Evolutionary conservation across 2,888 invertebrate species (phyloP).

Genomic region (Drosophila greeni): DNA sequence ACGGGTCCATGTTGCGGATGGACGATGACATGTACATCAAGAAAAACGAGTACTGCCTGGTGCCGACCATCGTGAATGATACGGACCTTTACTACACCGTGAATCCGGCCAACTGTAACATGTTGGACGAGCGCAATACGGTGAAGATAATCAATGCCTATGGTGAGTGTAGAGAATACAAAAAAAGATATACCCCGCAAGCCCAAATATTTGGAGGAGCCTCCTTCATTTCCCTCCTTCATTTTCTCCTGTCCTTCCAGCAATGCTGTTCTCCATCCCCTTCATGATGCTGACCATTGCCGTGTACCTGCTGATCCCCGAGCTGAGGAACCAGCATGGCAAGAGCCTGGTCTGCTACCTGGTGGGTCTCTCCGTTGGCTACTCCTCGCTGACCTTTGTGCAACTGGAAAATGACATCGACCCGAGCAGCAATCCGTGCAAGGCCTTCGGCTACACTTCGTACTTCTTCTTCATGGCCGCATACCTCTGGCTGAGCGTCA

Average conservation of each 20-base stretch:
- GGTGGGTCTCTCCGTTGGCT: conserved; percentile 83
- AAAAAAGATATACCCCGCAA: neutral
- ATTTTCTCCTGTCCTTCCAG: conserved; percentile 78
- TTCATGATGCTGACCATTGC: conserved; percentile 86
- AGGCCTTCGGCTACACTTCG: conserved; percentile 81
- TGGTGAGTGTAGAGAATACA: conserved; percentile 55
- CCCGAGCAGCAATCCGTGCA: conserved; percentile 55
- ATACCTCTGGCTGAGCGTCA: conserved; percentile 92
- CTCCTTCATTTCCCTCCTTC: no score
- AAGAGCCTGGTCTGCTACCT: conserved; percentile 88
- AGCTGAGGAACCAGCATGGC: conserved; percentile 87
- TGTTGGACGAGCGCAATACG: conserved; percentile 49
- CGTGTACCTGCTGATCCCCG: conserved; percentile 86
- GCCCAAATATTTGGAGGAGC: no score
- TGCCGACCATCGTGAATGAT: conserved; percentile 58
- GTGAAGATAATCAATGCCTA: conserved; percentile 74
- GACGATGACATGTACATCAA: conserved; percentile 60
- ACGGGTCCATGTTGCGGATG: conserved; percentile 71
- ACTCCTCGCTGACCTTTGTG: conserved; percentile 80
- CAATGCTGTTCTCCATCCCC: conserved; percentile 86
- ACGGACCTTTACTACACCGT: conserved; percentile 61
- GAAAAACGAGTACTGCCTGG: conserved; percentile 73
- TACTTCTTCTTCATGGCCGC: conserved; percentile 88
- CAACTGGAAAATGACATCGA: conserved; percentile 49
- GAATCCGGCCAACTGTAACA: conserved; percentile 75